phyloP scores from a whole-genome alignment of 1,140 invertebrate genomes.

The Drosophila repleta region DNA sequence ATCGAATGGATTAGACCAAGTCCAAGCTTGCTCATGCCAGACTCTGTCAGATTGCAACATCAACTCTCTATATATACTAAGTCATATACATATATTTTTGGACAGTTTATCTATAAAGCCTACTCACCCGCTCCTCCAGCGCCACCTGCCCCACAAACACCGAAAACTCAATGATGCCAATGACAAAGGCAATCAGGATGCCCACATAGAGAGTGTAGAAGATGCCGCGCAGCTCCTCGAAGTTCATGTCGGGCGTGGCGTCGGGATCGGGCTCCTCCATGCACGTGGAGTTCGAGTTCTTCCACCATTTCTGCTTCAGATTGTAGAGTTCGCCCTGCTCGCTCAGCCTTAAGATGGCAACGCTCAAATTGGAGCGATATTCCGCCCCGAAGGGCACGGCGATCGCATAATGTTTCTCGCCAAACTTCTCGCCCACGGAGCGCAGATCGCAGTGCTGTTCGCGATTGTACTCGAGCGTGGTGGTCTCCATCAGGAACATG shows the following conservation, averaged over 20 bases:
- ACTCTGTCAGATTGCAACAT: too few relatives aligned
- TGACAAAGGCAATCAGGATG: constrained; percentile 86
- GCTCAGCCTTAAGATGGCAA: constrained; percentile 90
- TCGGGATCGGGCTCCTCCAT: constrained; percentile 49
- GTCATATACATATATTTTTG: too few relatives aligned
- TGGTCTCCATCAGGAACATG: constrained; percentile 97
- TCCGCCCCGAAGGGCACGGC: constrained; percentile 90
- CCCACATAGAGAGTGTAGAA: constrained; percentile 93
- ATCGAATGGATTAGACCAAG: too few relatives aligned
- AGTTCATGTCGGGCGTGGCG: constrained; percentile 86
- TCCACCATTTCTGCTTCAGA: constrained; percentile 93
- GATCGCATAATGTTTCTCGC: constrained; percentile 91
- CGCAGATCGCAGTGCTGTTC: constrained; percentile 96
- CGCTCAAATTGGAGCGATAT: constrained; percentile 88
- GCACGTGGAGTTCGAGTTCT: constrained; percentile 84
- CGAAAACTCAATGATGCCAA: constrained; percentile 91
- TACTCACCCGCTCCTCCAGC: constrained; percentile 87
- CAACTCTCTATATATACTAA: too few relatives aligned
- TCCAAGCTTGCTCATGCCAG: background rate
- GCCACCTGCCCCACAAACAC: constrained; percentile 92
- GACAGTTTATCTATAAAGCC: background rate
- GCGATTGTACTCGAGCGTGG: constrained; percentile 94
- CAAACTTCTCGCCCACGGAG: constrained; percentile 95
- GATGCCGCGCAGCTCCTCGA: constrained; percentile 95
- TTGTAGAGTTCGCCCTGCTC: constrained; percentile 89